A percentile compares a stretch with the other conserved stretches of the same genome.
Conservation (phyloP, 1,140 invertebrate genomes). For the Leptinotarsa undecemlineata region DNA sequence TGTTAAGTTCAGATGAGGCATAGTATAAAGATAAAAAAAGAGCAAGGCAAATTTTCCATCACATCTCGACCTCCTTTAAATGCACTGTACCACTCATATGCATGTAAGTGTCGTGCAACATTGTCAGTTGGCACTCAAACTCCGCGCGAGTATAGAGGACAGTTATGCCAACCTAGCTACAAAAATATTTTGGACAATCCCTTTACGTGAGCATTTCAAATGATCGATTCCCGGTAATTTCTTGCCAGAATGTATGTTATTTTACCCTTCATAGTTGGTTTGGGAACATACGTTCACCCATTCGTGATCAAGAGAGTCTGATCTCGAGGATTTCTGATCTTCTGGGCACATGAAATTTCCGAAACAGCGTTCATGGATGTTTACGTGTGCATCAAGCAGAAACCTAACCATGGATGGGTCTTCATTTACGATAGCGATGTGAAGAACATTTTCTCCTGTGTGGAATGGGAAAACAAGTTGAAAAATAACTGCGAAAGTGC, state of each 20-base stretch:
- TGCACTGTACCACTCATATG: too few species aligned
- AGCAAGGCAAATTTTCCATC: too few species aligned
- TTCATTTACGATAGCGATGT: slow-evolving; percentile 98
- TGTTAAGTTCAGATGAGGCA: too few species aligned
- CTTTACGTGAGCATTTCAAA: too few species aligned
- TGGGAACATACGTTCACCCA: slow-evolving; percentile 82
- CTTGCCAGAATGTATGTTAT: background rate
- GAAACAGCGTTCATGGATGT: slow-evolving; percentile 87
- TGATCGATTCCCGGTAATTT: too few species aligned
- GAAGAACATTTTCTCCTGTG: slow-evolving; percentile 84
- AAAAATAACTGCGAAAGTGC: background rate
- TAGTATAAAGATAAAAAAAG: too few species aligned
- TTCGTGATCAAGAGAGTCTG: slow-evolving; percentile 89
- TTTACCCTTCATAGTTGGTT: slow-evolving; percentile 92
- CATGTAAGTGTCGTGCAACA: too few species aligned
- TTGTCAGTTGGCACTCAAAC: too few species aligned
- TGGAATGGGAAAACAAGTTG: background rate
- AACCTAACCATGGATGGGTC: slow-evolving; percentile 97
- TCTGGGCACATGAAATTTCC: slow-evolving; percentile 97
- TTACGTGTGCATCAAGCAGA: slow-evolving; percentile 86
- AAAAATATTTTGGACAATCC: too few species aligned
- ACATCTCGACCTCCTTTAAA: too few species aligned
- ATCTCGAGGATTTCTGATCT: slow-evolving; percentile 90
- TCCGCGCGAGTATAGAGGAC: too few species aligned
- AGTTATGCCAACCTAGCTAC: too few species aligned